A percentile compares a stretch with the other conserved stretches of the same genome.
Conservation (phyloP, 2,888 invertebrate genomes). For the Spisula subtruncata region DNA sequence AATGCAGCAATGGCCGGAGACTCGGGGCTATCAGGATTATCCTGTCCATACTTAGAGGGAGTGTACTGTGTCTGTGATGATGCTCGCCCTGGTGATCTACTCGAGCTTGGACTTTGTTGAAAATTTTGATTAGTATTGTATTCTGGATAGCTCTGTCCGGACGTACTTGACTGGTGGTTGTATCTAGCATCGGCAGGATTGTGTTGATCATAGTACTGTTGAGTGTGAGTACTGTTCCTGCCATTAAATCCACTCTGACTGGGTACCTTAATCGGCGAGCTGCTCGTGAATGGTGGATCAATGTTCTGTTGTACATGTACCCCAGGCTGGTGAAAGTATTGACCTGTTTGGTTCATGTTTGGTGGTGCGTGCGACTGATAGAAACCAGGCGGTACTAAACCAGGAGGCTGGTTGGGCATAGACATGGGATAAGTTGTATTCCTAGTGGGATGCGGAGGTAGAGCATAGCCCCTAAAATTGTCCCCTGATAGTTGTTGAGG, state of each 20-base stretch:
- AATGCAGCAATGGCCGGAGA: conserved; percentile 66
- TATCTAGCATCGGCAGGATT: background rate
- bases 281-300: background rate
- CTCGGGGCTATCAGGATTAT: conserved; percentile 54
- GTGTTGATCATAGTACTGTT: background rate
- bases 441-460: background rate
- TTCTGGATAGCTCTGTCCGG: background rate
- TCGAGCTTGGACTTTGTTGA: conserved; percentile 30
- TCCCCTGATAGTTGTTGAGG: conserved; percentile 24
- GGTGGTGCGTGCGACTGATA: conserved; percentile 46
- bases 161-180: background rate
- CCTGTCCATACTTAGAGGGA: conserved; percentile 29
- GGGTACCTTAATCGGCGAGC: conserved; percentile 33
- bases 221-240: background rate
- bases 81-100: conserved; percentile 31
- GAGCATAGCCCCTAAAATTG: background rate
- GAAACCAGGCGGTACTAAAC: conserved; percentile 51
- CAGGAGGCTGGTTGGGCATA: background rate
- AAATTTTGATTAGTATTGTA: conserved; percentile 7
- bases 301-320: background rate
- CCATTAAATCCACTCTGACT: background rate
- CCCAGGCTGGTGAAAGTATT: conserved; percentile 25
- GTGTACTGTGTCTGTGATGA: background rate
- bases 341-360: conserved; percentile 28
- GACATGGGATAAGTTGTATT: background rate